Evolutionary conservation across 1,140 invertebrate genomes (phyloP), one percentile per base, ranked within the genome.

Genomic region (Zaprionus tsacasi): DNA sequence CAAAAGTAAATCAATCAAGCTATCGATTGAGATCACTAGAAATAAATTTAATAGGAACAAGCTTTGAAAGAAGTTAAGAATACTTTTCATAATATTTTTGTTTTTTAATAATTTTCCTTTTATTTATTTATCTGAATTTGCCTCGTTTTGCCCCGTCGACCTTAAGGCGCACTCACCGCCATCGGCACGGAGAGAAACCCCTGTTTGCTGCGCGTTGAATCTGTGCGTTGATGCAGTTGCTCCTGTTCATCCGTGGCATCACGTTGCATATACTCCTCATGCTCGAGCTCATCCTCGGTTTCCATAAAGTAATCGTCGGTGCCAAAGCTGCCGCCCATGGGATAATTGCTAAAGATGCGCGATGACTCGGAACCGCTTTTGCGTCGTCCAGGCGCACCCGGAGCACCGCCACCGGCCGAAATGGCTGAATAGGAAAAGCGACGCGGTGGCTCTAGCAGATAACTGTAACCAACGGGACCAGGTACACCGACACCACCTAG

Each of bases 401-500:
- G 67, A 15, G 67, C 74, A 27, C 76, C 77, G 13, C 83, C 81
- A n/a, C 85, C 83, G 0, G 75, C 76, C 1, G 90, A 91, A 27
- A 90, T 78, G 1, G 91, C 80, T 1, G 91, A 88, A n/a, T 93
- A 93, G 15, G 94, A 93, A 35, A 94, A 93, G 82, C 93, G 93
- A 78, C 93, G 94, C 45, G 95, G 94, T 7, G 95, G 95, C 64
- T 95, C 94, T 57, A 96, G 87, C 45, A 96, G 89, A 78, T 95
- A 95, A 59, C 95, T 95, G 77, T 96, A 96, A 43, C 95, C 95
- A 61, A 95, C 95, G 6, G 94, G 81, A 4, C 77, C 88, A 3
- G 68, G 68, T 25, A 73, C 69, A 8, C 79, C 79, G 2, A 89
- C 79, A n/a, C 83, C 83, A 57, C 85, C 81, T 88, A 50, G 4